A percentile compares a stretch with the other conserved stretches of the same genome.
These are phyloP conservation scores for Riptortus pedestris DNA, from an alignment of 1,140 invertebrate species.

Conservation along the genomic window DNA sequence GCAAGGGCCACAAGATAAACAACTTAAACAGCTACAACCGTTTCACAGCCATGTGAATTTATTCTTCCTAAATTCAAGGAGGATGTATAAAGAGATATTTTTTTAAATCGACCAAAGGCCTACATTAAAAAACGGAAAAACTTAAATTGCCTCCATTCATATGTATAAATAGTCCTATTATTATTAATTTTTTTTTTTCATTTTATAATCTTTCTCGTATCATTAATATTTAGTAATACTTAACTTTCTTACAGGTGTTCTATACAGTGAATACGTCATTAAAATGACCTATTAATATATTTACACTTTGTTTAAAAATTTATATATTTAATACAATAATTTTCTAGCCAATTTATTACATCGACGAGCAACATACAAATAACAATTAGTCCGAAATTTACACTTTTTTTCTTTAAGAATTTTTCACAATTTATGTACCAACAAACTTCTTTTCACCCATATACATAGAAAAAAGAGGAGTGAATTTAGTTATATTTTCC, in stretches of 20 bases:
- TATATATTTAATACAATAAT: too few species aligned
- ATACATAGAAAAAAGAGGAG: too few species aligned
- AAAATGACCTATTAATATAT: neutral
- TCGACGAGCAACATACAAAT: too few species aligned
- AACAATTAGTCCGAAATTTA: too few species aligned
- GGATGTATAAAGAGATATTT: neutral
- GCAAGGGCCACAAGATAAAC: neutral
- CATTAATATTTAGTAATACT: neutral
- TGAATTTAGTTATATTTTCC: too few species aligned
- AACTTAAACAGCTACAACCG: constrained; percentile 23
- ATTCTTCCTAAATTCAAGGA: constrained; percentile 27
- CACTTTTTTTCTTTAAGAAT: too few species aligned
- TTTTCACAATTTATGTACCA: too few species aligned
- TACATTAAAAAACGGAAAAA: neutral
- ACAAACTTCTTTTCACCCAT: too few species aligned
- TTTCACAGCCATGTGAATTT: constrained; percentile 27
- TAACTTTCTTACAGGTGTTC: constrained; percentile 17
- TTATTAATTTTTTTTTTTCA: neutral
- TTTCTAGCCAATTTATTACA: too few species aligned
- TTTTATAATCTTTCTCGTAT: neutral
- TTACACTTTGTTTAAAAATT: too few species aligned
- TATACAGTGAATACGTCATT: constrained; percentile 22
- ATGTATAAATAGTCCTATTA: neutral
- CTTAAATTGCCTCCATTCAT: neutral
- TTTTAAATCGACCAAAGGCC: neutral